Base-by-base conservation (phyloP, 2,797 vertebrate species). In the Enoplosus armatus region DNA sequence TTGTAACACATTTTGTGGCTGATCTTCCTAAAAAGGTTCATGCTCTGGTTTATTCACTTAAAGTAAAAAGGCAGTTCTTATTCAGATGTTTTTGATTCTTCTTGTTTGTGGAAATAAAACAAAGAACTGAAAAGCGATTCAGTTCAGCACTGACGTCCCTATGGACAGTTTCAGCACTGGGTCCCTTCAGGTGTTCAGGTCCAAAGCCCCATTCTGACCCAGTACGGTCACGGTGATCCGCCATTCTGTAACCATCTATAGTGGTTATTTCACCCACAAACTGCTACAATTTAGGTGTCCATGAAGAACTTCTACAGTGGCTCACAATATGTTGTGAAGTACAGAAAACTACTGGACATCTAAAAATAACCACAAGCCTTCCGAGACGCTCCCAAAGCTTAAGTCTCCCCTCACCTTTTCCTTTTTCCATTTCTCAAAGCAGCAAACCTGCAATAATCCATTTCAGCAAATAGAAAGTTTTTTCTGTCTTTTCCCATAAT, bases 371-470 rank as follows among this genome's bases (percentile, higher is more conserved):
- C 7, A 33, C 35, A 45, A 27, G 11, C 33, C 33, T 35, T 55
- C n/a, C 12, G 8, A 63, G 11, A 66, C 33, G 59, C 24, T 39
- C 59, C 3, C 4, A 8, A 37, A 11, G 16, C 4, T 5, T 59
- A 35, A 58, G 27, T 51, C 29, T 31, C 37, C 1, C 18, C 24
- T 55, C 37, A 43, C 10, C 5, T 68, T 55, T n/a, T 56, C 48
- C 31, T 79, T 35, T 35, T 35, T 35, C 33, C 33, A 8, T 51
- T 56, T 31, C 18, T 18, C 3, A 72, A 62, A 79, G 39, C 8
- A 43, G 27, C 29, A 72, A 59, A 41, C 29, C n/a, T 24, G 8
- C 39, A 51, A 43, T 12, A 51, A 81, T 67, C 37, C 50, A 63
- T 53, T 69, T 56, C 10, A 53, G 26, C 24, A 60, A 67, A 62